Evolutionary conservation across 2,113 vertebrate genomes (phyloP).

Genomic region (Tringa solitaria): DNA sequence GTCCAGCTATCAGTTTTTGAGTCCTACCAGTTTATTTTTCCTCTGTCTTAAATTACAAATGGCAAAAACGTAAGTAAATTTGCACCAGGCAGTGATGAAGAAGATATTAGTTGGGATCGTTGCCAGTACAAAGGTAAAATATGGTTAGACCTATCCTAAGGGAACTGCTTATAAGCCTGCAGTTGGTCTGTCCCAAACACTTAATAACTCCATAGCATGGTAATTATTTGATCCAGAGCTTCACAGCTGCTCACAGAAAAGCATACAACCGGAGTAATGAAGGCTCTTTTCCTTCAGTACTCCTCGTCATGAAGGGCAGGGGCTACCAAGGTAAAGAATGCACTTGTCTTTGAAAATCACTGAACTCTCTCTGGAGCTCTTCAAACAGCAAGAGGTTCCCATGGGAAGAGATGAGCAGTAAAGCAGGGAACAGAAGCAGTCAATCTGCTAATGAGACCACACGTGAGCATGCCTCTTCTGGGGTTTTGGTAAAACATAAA

Average conservation of each 20-base stretch:
- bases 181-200: neutral
- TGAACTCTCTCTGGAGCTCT: neutral
- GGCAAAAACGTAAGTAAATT: neutral
- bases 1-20: neutral
- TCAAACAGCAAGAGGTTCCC: neutral
- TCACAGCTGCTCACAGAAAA: neutral
- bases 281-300: neutral
- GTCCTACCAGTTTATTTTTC: neutral
- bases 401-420: slow-evolving; percentile 1
- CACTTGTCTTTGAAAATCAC: neutral
- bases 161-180: neutral
- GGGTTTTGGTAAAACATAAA: neutral
- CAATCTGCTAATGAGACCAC: slow-evolving; percentile 39
- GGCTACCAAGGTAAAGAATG: neutral
- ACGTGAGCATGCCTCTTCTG: neutral
- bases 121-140: neutral
- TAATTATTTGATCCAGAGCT: neutral
- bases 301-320: neutral
- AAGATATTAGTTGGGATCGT: neutral
- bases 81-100: neutral
- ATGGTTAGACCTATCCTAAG: neutral
- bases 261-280: neutral
- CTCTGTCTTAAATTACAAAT: neutral
- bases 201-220: neutral
- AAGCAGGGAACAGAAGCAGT: neutral